phyloP scores from a whole-genome alignment of 2,888 invertebrate genomes.

The Tipula vernalis region DNA sequence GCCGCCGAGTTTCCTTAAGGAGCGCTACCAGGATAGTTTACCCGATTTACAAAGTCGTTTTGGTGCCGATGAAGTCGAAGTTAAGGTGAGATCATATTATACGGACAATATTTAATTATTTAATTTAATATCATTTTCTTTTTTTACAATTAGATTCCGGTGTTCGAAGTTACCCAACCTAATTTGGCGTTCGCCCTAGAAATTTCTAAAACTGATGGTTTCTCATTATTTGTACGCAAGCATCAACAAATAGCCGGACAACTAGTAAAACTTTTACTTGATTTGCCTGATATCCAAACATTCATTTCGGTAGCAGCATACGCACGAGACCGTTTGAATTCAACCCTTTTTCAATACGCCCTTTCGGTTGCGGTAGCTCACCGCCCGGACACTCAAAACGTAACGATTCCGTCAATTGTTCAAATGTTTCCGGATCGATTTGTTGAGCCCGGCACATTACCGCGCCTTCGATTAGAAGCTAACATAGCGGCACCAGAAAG shows the following conservation, averaged over 20 bases:
- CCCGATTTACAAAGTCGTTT: conserved; percentile 27
- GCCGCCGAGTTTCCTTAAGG: conserved; percentile 29
- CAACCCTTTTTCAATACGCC: conserved; percentile 68
- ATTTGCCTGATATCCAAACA: conserved; percentile 45
- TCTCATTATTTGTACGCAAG: conserved; percentile 59
- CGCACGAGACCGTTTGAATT: conserved; percentile 59
- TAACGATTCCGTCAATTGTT: conserved; percentile 59
- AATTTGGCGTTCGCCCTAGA: conserved; percentile 26
- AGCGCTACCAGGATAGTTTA: conserved; percentile 24
- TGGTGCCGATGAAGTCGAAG: conserved; percentile 24
- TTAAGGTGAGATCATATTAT: conserved; percentile 17
- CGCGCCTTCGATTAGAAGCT: conserved; percentile 54
- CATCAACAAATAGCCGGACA: conserved; percentile 59
- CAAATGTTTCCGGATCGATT: conserved; percentile 75
- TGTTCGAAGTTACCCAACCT: conserved; percentile 27
- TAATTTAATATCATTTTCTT: too few species aligned
- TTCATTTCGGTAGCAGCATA: conserved; percentile 57
- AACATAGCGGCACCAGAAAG: conserved; percentile 39
- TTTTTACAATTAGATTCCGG: conserved; percentile 22
- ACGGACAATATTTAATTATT: too few species aligned
- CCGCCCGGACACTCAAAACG: conserved; percentile 28
- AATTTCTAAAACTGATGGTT: conserved; percentile 30
- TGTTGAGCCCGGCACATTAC: conserved; percentile 59
- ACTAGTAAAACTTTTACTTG: conserved; percentile 55
- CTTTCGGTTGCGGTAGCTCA: conserved; percentile 64